Evolutionary conservation across 2,888 invertebrate species (phyloP).

Genomic region (Tubiluchus corallicola): DNA sequence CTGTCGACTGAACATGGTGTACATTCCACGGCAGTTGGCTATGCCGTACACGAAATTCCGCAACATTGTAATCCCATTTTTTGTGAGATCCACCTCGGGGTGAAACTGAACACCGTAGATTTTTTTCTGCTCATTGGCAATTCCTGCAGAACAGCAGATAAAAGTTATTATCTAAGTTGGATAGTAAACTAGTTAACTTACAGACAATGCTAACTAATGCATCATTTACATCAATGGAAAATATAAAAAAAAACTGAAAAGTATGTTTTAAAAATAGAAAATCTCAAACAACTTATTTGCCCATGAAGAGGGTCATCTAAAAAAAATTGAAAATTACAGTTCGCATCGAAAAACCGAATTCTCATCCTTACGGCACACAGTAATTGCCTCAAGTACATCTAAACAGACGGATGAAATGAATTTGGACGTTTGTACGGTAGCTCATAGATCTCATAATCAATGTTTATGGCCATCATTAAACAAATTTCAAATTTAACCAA

Average conservation of each 20-base stretch:
- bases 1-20: slow-evolving; percentile 70
- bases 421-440: no score
- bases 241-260: slow-evolving; percentile 7
- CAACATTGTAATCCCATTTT: slow-evolving; percentile 73
- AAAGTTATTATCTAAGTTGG: neutral
- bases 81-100: slow-evolving; percentile 90
- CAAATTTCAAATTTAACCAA: no score
- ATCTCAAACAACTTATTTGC: no score
- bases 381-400: no score
- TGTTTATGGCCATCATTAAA: no score
- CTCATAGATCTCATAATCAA: no score
- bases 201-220: neutral
- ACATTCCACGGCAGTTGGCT: slow-evolving; percentile 63
- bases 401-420: no score
- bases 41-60: slow-evolving; percentile 86
- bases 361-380: no score
- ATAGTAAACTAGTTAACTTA: neutral
- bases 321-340: no score
- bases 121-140: slow-evolving; percentile 70
- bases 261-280: neutral
- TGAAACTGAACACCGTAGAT: slow-evolving; percentile 97
- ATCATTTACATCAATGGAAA: neutral
- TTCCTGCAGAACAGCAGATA: slow-evolving; percentile 36
- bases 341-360: no score
- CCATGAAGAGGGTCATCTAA: no score